These are phyloP conservation scores for Propsilocerus akamusi DNA, from an alignment of 1,140 invertebrate genomes.

Conservation along the genomic window DNA sequence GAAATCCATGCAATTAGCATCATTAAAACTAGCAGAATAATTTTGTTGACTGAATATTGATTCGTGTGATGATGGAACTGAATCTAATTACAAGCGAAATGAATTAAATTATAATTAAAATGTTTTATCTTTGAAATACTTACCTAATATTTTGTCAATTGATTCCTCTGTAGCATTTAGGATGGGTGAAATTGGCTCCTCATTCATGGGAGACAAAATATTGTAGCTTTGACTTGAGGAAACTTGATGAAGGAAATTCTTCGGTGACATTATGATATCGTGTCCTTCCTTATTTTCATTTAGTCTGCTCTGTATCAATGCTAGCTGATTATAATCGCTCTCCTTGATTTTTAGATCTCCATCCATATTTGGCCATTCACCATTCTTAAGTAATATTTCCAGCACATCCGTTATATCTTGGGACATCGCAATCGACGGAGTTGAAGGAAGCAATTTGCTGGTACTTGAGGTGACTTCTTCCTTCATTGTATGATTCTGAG, in stretches of 20 bases:
- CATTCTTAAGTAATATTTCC: slow-evolving; percentile 88
- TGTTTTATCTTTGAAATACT: not conserved
- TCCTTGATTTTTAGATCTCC: slow-evolving; percentile 39
- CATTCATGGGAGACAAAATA: not conserved
- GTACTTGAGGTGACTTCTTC: slow-evolving; percentile 26
- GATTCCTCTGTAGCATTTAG: not conserved
- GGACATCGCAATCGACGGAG: no score
- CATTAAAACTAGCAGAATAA: not conserved
- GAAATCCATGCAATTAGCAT: not conserved
- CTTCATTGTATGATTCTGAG: not conserved
- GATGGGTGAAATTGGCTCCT: not conserved
- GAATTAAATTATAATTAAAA: not conserved
- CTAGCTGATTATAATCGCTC: not conserved
- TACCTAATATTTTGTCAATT: not conserved
- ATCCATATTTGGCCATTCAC: slow-evolving; percentile 74
- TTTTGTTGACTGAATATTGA: not conserved
- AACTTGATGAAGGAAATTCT: not conserved
- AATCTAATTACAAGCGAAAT: not conserved
- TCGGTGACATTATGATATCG: not conserved
- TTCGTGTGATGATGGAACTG: not conserved
- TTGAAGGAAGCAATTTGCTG: no score
- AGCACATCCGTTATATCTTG: slow-evolving; percentile 87
- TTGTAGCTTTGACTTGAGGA: not conserved
- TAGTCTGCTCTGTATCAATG: not conserved
- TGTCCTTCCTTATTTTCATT: no score